Percentiles rank a stretch among this genome's conserved stretches.
These are phyloP conservation scores for Bicyclus anynana DNA, from an alignment of 1,140 invertebrate species.

Conservation along the genomic window DNA sequence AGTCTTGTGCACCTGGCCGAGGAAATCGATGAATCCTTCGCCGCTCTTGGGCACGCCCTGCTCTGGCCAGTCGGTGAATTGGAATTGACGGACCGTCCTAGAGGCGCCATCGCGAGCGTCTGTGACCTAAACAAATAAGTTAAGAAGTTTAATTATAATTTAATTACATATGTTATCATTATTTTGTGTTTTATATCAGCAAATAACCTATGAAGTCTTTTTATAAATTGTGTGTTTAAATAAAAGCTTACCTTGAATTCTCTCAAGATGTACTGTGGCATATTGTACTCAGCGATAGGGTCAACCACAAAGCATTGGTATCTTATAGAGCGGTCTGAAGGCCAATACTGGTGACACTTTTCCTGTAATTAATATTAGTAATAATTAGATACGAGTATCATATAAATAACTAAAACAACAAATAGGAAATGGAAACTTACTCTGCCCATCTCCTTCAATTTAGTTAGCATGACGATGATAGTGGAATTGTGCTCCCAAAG, in stretches of 20 bases:
- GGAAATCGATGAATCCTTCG: slow-evolving; percentile 98
- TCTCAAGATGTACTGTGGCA: slow-evolving; percentile 98
- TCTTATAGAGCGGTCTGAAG: slow-evolving; percentile 95
- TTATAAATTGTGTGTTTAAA: not conserved
- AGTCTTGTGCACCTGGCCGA: slow-evolving; percentile 99
- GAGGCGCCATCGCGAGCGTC: slow-evolving; percentile 96
- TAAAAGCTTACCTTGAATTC: slow-evolving; percentile 91
- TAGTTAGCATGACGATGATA: slow-evolving; percentile 99
- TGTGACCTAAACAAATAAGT: slow-evolving; percentile 79
- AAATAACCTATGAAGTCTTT: not conserved
- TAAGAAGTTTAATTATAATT: too few relatives aligned
- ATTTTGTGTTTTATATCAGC: too few relatives aligned
- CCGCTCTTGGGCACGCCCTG: slow-evolving; percentile 98
- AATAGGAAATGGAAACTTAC: slow-evolving; percentile 84
- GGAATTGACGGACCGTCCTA: slow-evolving; percentile 97
- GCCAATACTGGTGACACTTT: slow-evolving; percentile 99
- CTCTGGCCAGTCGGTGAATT: slow-evolving; percentile 99
- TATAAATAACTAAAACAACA: too few relatives aligned
- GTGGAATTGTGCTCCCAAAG: slow-evolving; percentile 99
- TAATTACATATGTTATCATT: too few relatives aligned
- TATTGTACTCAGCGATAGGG: slow-evolving; percentile 99
- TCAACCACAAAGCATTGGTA: slow-evolving; percentile 99
- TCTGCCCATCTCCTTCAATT: slow-evolving; percentile 97
- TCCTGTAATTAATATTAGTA: slow-evolving; percentile 82
- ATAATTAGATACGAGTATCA: slow-evolving; percentile 11